A percentile compares a stretch with the other conserved stretches of the same genome.
phyloP scores from a whole-genome alignment of 53 echinoderm and acorn worm genomes.

The Antedon mediterranea region DNA sequence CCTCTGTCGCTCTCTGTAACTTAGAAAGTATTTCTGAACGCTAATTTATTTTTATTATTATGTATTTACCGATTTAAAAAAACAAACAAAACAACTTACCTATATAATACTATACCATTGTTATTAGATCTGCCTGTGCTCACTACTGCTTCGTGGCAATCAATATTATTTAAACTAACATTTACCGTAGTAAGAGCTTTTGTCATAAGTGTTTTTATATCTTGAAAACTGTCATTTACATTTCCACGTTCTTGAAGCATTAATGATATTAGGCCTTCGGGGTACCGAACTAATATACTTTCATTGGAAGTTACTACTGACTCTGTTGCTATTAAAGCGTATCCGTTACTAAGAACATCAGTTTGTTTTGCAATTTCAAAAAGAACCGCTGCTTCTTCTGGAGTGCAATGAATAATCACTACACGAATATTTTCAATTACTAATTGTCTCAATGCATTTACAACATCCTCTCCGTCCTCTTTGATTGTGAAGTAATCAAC shows the following conservation, averaged over 20 bases:
- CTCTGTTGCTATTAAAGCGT: constrained; percentile 38
- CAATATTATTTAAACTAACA: neutral
- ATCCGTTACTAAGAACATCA: constrained; percentile 27
- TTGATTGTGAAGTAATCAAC: constrained; percentile 15
- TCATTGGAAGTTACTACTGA: constrained; percentile 16
- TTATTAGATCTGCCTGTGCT: constrained; percentile 9
- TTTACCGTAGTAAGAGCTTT: constrained; percentile 16
- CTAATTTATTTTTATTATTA: no score
- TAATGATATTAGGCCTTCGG: constrained; percentile 26
- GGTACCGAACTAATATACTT: constrained; percentile 22
- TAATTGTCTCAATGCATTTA: constrained; percentile 7
- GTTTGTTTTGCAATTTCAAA: constrained; percentile 22
- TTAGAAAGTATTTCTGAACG: no score
- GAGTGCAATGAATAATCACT: constrained; percentile 34
- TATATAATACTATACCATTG: constrained; percentile 23
- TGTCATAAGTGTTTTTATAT: constrained; percentile 24
- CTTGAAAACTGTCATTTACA: constrained; percentile 18
- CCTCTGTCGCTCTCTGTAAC: no score
- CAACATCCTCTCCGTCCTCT: constrained; percentile 1
- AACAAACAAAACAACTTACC: constrained; percentile 12
- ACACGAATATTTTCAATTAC: constrained; percentile 24
- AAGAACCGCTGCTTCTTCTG: constrained; percentile 20
- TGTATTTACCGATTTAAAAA: no score
- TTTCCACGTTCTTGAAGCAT: constrained; percentile 18
- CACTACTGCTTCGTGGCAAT: constrained; percentile 10